Base-by-base conservation (phyloP, 1,140 invertebrate species). In the Pseudomyrmex sp. region DNA sequence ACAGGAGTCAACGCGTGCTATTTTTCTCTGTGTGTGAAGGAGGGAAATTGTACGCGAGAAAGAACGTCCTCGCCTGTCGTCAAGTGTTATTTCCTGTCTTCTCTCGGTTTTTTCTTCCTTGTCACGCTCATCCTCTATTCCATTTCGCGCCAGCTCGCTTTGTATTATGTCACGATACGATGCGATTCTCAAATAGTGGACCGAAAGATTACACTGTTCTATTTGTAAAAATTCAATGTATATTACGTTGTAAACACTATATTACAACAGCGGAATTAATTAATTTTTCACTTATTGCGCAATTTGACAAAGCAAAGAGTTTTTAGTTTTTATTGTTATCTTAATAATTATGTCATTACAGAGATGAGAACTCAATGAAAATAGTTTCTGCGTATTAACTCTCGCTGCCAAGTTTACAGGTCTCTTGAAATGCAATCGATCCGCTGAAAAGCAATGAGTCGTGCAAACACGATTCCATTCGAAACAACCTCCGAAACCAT, bases 401-500 rank as follows among this genome's bases (percentile, higher is more conserved):
- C 5, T 35, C 63, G 75, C 58, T 79, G 52, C 50, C 63, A 46
- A 56, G 62, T 54, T 77, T 77, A 79, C 15, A 56, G 20, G 46
- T 26, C 15, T 69, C 63, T 20, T 26, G 26, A 44, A 59, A 59
- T 85, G 91, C 88, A 89, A 91, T 91, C 91, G 89, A 91, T 91
- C 86, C 88, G 83, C 84, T 86, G 72, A 83, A 50, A 50, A 72
- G 84, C 89, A 91, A 90, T 89, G 91, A 91, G 90, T 91, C 82
- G 87, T 86, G 76, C 84, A 66, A 86, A 85, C 85, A 85, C 86
- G 89, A 89, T 86, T 86, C 73, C 84, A 87, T 79, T 65, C 85
- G 83, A 75, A 70, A 79, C 74, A 70, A 69, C 79, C 76, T 75
- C 23, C 69, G 66, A 56, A 83, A 83, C 74, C 66, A 68, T 20